These are phyloP conservation scores for Pyrocephalus nanus DNA, from an alignment of 2,797 vertebrate species.

Conservation along the genomic window DNA sequence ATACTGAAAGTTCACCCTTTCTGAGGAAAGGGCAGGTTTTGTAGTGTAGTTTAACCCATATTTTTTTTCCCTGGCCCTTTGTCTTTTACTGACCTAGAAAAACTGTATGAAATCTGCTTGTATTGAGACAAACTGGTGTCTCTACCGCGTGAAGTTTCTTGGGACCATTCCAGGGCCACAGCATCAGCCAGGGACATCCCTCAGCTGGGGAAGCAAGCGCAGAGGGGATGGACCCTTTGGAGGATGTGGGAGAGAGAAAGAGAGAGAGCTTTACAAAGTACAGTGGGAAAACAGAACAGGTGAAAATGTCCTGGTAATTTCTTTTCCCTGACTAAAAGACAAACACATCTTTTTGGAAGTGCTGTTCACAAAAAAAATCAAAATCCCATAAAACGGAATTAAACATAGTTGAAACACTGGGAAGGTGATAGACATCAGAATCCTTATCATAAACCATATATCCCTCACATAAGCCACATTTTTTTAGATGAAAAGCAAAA, in stretches of 20 bases:
- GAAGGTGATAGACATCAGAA: neutral
- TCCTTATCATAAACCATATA: neutral
- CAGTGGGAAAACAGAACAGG: neutral
- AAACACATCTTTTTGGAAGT: neutral
- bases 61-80: neutral
- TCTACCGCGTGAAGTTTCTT: neutral
- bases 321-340: neutral
- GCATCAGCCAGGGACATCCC: too few relatives aligned
- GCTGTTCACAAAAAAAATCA: neutral
- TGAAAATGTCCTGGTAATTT: neutral
- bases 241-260: too few relatives aligned
- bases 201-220: neutral
- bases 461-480: neutral
- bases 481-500: neutral
- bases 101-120: neutral
- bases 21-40: accelerated
- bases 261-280: neutral
- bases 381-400: neutral
- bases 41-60: neutral
- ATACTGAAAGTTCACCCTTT: neutral
- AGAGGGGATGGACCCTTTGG: neutral
- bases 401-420: neutral
- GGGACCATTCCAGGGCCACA: neutral
- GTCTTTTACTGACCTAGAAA: neutral
- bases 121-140: neutral